These are phyloP conservation scores for Paramormyrops kingsleyae DNA, from an alignment of 2,113 vertebrate species.

Conservation along the genomic window DNA sequence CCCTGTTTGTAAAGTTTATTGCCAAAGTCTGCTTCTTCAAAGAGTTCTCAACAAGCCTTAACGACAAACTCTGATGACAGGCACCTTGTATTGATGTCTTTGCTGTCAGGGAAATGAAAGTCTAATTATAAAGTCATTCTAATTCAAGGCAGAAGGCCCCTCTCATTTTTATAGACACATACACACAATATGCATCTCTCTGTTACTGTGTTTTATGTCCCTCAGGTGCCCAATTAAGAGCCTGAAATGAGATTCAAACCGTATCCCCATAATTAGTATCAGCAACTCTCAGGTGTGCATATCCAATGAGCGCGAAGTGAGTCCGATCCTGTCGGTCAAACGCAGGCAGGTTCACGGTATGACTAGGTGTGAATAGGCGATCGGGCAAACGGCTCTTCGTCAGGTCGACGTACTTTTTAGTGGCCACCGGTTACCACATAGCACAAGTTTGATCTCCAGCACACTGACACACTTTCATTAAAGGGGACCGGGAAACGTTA, in stretches of 20 bases:
- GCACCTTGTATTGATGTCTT: slow-evolving; percentile 34
- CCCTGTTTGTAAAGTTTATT: slow-evolving; percentile 24
- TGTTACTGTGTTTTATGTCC: slow-evolving; percentile 31
- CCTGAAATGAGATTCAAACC: slow-evolving; percentile 27
- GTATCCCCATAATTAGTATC: slow-evolving; percentile 30
- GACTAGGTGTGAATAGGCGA: not conserved
- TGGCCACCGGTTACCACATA: slow-evolving; percentile 35
- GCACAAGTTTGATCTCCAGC: slow-evolving; percentile 62
- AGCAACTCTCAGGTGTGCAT: slow-evolving; percentile 18
- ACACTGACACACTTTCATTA: slow-evolving; percentile 61
- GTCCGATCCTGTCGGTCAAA: slow-evolving; percentile 8
- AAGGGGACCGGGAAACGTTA: slow-evolving; percentile 58
- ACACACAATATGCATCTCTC: slow-evolving; percentile 38
- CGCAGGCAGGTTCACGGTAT: not conserved
- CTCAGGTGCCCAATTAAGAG: slow-evolving; percentile 32
- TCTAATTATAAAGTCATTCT: slow-evolving; percentile 41
- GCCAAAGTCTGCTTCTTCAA: slow-evolving; percentile 23
- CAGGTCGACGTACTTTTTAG: not conserved
- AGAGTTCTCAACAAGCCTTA: slow-evolving; percentile 25
- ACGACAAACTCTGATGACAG: slow-evolving; percentile 32
- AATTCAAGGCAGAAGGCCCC: slow-evolving; percentile 40
- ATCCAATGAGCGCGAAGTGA: slow-evolving; percentile 3
- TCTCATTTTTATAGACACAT: slow-evolving; percentile 34
- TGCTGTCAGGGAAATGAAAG: slow-evolving; percentile 38
- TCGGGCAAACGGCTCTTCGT: not conserved